Evolutionary conservation across 2,797 vertebrate species (phyloP).

Genomic region (Amazonetta brasiliensis): DNA sequence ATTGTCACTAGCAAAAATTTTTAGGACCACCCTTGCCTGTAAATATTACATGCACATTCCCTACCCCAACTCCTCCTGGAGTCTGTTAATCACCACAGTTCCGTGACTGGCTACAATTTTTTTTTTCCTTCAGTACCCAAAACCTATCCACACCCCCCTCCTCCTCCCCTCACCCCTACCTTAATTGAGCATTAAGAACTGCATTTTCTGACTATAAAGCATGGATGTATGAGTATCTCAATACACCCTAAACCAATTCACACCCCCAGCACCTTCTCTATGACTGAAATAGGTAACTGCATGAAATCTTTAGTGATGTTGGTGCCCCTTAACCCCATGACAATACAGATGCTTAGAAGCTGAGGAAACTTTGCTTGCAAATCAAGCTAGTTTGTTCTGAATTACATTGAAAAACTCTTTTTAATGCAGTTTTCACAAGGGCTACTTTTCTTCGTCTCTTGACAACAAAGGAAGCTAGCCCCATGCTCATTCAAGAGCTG

Average conservation of each 20-base stretch:
- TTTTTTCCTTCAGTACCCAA: neutral
- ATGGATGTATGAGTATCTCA: fast-evolving
- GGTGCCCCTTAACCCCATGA: neutral
- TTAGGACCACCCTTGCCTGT: neutral
- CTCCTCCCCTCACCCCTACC: neutral
- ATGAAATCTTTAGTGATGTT: neutral
- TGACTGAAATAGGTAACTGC: fast-evolving
- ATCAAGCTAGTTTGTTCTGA: neutral
- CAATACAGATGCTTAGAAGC: neutral
- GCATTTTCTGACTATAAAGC: neutral
- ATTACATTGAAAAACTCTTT: neutral
- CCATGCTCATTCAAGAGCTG: neutral
- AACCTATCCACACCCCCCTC: neutral
- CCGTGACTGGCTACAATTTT: neutral
- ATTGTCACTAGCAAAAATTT: neutral
- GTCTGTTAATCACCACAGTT: neutral
- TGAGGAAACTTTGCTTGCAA: neutral
- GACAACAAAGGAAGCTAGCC: neutral
- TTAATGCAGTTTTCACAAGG: neutral
- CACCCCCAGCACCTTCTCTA: neutral
- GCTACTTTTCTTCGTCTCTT: neutral
- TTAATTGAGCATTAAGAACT: fast-evolving
- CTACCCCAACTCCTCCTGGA: neutral
- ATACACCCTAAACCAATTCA: neutral
- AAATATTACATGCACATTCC: neutral